Base-by-base conservation (phyloP, 2,797 vertebrate genomes). In the Miichthys miiuy region DNA sequence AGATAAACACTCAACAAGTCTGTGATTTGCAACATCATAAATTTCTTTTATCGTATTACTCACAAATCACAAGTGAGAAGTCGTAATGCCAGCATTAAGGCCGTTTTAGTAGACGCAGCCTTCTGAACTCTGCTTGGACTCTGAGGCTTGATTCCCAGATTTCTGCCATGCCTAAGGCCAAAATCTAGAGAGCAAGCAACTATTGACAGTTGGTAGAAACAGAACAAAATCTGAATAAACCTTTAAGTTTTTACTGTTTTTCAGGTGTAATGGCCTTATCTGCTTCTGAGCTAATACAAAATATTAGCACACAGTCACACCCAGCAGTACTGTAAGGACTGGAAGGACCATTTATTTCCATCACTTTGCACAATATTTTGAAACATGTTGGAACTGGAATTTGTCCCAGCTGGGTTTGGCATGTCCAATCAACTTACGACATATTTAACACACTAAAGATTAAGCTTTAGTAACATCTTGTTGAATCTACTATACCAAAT, bases 1-100 rank as follows among this genome's bases (percentile, higher is more conserved):
- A 88, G 87, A 87, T 79, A 80, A 83, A 88, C 61, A 64, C 21
- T 30, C 73, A 79, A 55, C 61, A 74, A 67, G 66, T 44, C 68
- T 48, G 77, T 77, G 72, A 87, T 70, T 61, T 11, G 27, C 25
- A 79, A 75, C 52, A 63, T 60, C 65, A 42, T 70, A 66, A 16
- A 42, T 86, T 80, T 74, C 51, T 87, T 74, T 87, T 84, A 83
- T 85, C 16, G 16, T 62, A 27, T 83, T 66, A 72, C 57, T 50
- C 75, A 69, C 82, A 82, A 85, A 84, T 88, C 68, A 76, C 75
- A 70, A 27, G 47, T 76, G 52, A 83, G 64, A 68, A 60, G 56
- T 74, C 56, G 70, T 25, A 69, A 54, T 69, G 25, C 51, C 68
- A 61, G 16, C 38, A 4, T 70, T 60, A 16, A 34, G 41, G 25